A percentile compares a stretch with the other conserved stretches of the same genome.
Evolutionary conservation across 2,888 invertebrate species (phyloP).

Genomic region (Coelinius sp.): DNA sequence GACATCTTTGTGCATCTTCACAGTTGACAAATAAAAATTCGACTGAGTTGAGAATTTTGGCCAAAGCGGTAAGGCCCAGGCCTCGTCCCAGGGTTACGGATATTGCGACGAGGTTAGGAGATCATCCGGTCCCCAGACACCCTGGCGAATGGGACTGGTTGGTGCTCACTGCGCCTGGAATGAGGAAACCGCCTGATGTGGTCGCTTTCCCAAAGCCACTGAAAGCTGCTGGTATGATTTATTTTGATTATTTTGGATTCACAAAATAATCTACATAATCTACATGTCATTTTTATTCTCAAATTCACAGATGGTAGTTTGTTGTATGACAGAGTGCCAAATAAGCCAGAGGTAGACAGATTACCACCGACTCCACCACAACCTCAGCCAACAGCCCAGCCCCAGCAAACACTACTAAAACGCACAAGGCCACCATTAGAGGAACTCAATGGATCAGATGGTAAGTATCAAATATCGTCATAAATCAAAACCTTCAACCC

Average conservation of each 20-base stretch:
- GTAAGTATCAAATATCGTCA: slow-evolving; percentile 74
- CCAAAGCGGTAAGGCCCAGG: slow-evolving; percentile 64
- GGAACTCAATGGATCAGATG: slow-evolving; percentile 90
- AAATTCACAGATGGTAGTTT: slow-evolving; percentile 82
- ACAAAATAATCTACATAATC: background rate
- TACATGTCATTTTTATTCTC: no score
- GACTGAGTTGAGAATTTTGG: slow-evolving; percentile 63
- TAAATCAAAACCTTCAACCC: no score
- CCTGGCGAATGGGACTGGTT: slow-evolving; percentile 79
- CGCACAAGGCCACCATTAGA: slow-evolving; percentile 84
- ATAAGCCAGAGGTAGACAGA: slow-evolving; percentile 82
- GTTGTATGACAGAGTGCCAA: slow-evolving; percentile 88
- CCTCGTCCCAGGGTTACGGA: slow-evolving; percentile 74
- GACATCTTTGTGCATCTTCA: slow-evolving; percentile 68
- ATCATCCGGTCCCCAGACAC: slow-evolving; percentile 71
- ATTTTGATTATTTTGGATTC: background rate
- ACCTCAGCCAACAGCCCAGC: slow-evolving; percentile 64
- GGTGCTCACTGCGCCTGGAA: slow-evolving; percentile 80
- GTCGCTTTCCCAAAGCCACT: slow-evolving; percentile 93
- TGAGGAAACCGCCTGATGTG: slow-evolving; percentile 85
- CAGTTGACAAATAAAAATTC: slow-evolving; percentile 64
- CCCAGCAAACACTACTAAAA: slow-evolving; percentile 77
- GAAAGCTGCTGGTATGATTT: slow-evolving; percentile 82
- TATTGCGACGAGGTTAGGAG: slow-evolving; percentile 80
- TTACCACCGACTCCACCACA: slow-evolving; percentile 72